Base-by-base conservation (phyloP, 2,113 vertebrate species). In the Ctenodactylus gundi region DNA sequence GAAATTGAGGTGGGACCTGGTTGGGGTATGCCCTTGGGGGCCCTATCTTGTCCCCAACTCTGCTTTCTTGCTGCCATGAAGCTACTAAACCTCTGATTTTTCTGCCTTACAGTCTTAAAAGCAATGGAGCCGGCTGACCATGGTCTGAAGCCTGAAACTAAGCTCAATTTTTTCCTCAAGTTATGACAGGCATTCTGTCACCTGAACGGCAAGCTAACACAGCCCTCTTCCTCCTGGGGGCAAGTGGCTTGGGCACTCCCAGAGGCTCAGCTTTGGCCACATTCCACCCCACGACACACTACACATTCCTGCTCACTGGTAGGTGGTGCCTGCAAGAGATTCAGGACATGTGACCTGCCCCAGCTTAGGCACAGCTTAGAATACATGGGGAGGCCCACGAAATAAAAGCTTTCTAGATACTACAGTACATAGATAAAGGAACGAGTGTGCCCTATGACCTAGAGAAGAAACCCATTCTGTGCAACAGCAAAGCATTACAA, bases 221-320 rank as follows among this genome's bases (percentile, higher is more conserved):
- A 21, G 15, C 27, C 72, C 11, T 82, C 60, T 6, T 6, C 25
- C 51, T 49, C 17, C 23, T 1, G 4, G 34, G 18, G 60, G 27
- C 18, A 58, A 39, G 31, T 2, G 46, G 25, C 7, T 12, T 7
- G 39, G 75, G 49, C 29, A 6, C 34, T 10, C 39, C 83, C 34
- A 9, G 53, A 0, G 4, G 68, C 14, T n/a, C 46, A 36, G 5
- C 1, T 18, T 0, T 15, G 57, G 36, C 60, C 21, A 3, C 46
- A 27, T 3, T 0, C 7, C 8, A 9, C 11, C 1, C n/a, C n/a
- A n/a, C n/a, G n/a, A n/a, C n/a, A n/a, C 21, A 21, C 7, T 2
- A 34, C 3, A n/a, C 70, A 17, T 9, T 23, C 2, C 1, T 3
- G 27, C 1, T 36, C 36, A 44, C 12, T 51, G 34, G 39, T 0